Evolutionary conservation across 1,140 invertebrate genomes (phyloP).

Genomic region (Dreissena polymorpha): DNA sequence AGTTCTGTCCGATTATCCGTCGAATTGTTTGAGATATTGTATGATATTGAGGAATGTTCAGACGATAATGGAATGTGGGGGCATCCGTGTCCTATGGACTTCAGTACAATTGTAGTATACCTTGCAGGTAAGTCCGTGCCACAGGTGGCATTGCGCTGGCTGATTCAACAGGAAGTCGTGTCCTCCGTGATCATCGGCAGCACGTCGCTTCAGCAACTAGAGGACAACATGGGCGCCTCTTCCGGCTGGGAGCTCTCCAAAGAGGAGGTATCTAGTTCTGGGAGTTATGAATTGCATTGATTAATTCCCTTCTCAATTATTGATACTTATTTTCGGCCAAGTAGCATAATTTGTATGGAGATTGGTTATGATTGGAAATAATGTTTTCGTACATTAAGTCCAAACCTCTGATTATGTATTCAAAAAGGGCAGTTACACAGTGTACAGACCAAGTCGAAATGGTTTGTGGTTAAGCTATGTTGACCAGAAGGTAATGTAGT

Average conservation of each 20-base stretch:
- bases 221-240: slow-evolving; percentile 73
- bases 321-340: neutral
- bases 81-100: too few species aligned
- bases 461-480: too few species aligned
- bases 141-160: slow-evolving; percentile 74
- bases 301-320: too few species aligned
- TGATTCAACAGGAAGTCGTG: slow-evolving; percentile 73
- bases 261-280: slow-evolving; percentile 61
- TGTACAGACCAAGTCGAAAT: too few species aligned
- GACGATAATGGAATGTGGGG: too few species aligned
- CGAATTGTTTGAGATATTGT: too few species aligned
- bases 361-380: neutral
- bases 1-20: too few species aligned
- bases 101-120: neutral
- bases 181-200: slow-evolving; percentile 75
- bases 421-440: too few species aligned
- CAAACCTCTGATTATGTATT: too few species aligned
- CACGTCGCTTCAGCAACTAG: slow-evolving; percentile 72
- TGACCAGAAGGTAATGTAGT: too few species aligned
- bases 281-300: neutral
- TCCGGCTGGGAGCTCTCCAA: slow-evolving; percentile 68
- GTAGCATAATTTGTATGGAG: neutral
- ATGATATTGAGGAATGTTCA: too few species aligned
- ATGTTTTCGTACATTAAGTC: too few species aligned
- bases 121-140: slow-evolving; percentile 64